Evolutionary conservation across 2,113 vertebrate species (phyloP).

Genomic region (Trogon surrucura): DNA sequence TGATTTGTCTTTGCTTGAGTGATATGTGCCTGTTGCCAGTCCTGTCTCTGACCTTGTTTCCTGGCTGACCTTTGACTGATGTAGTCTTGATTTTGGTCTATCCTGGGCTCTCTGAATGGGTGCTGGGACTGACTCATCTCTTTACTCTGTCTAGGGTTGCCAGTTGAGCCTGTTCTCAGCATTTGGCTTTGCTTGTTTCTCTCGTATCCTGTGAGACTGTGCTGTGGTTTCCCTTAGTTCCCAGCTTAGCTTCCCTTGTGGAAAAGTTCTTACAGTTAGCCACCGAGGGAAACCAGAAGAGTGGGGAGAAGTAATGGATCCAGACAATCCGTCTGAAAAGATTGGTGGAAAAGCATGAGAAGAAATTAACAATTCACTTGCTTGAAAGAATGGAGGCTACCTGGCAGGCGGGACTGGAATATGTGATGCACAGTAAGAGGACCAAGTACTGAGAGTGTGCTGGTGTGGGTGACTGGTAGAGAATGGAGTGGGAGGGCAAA

Average conservation of each 20-base stretch:
- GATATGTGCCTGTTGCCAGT: neutral
- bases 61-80: neutral
- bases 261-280: neutral
- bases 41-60: neutral
- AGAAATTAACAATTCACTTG: neutral
- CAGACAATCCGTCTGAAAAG: accelerated
- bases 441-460: too few species aligned
- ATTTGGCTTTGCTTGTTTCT: neutral
- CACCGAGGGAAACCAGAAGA: neutral
- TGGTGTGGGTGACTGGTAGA: neutral
- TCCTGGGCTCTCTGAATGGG: neutral
- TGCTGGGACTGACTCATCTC: neutral
- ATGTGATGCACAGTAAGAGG: neutral
- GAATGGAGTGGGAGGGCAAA: neutral
- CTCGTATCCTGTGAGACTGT: neutral
- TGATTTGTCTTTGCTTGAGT: neutral
- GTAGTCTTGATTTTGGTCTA: neutral
- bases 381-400: neutral
- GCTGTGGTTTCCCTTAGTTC: neutral
- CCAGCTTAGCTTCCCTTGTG: neutral
- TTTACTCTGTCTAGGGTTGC: neutral
- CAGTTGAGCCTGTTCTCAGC: neutral
- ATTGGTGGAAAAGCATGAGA: neutral
- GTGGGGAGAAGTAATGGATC: neutral
- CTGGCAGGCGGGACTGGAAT: neutral